A percentile compares a stretch with the other conserved stretches of the same genome.
Evolutionary conservation across 2,888 invertebrate species (phyloP).

Genomic region (Liposcelis brunnea): DNA sequence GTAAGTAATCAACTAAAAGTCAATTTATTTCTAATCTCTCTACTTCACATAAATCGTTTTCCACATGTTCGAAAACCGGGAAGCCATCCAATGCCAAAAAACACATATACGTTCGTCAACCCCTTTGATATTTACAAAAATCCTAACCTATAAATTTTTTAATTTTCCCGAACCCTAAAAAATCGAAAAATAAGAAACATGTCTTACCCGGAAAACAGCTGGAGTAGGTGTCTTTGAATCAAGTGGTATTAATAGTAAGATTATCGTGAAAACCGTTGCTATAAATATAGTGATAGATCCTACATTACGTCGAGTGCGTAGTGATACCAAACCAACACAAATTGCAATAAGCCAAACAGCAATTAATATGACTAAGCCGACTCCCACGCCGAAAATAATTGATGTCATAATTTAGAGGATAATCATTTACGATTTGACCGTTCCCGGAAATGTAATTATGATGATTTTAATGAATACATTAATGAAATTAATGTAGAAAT

Average conservation of each 20-base stretch:
- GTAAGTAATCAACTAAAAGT: too few species aligned
- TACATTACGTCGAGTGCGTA: conserved; percentile 44
- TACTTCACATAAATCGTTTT: too few species aligned
- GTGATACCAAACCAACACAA: conserved; percentile 42
- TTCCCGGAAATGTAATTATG: too few species aligned
- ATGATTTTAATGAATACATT: too few species aligned
- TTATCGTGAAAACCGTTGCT: conserved; percentile 36
- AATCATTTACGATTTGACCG: too few species aligned
- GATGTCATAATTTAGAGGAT: conserved; percentile 23
- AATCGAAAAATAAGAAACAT: conserved; percentile 24
- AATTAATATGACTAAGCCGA: conserved; percentile 47
- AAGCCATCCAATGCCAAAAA: too few species aligned
- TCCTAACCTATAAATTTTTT: neutral
- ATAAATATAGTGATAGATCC: conserved; percentile 40
- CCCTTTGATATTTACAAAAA: too few species aligned
- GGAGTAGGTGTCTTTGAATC: conserved; percentile 22
- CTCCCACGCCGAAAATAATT: conserved; percentile 35
- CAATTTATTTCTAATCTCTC: too few species aligned
- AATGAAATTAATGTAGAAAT: too few species aligned
- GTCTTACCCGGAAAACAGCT: conserved; percentile 33
- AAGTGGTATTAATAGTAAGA: conserved; percentile 41
- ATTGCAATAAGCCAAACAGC: conserved; percentile 44
- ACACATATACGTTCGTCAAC: too few species aligned
- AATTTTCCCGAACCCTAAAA: conserved; percentile 13
- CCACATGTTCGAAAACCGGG: too few species aligned